Evolutionary conservation across 1,140 invertebrate genomes (phyloP), one percentile per base, ranked within the genome.

Genomic region (Cotesia chilonis): DNA sequence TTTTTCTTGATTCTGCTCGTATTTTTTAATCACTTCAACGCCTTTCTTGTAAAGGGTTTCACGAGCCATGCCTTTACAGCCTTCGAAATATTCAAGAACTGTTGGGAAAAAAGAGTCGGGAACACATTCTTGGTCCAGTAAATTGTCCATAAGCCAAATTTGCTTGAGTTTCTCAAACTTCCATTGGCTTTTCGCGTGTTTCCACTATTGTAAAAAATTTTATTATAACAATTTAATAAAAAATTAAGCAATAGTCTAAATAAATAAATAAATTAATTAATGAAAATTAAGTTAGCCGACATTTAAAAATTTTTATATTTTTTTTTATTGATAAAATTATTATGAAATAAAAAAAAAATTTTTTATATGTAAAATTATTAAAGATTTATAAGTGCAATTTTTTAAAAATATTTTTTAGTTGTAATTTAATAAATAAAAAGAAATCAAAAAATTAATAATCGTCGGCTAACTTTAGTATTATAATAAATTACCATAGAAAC

Each of bases 81-180:
- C 89, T 75, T 90, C 88, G 79, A 93, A 91, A 79, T 94, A 94
- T 78, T 93, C 91, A 20, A 94, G 75, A n/a, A 92, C 85, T 5
- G 87, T 84, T 17, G 88, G 85, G 89, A 92, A 94, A 71, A 90
- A 82, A 38, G 88, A 81, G 41, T 90, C 87, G 12, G 89, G 87
- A 3, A 94, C 78, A 70, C 88, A 87, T 4, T 84, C 77, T 55
- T 87, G 77, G 75, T 91, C 89, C 61, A 93, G 89, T 75, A 92
- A 89, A 78, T 92, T 89, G 75, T 92, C 90, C 54, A 90, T 89
- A 20, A 94, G 83, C 89, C 92, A 93, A n/a, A 91, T 89, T 84
- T 94, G 93, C 70, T 89, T 90, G 1, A 91, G 77, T 82, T 94
- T 94, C 80, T 92, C 92, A 81, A 94, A 94, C 80, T 93, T 94